Base-by-base conservation (phyloP, 2,113 vertebrate genomes). In the Macrotis lagotis region DNA sequence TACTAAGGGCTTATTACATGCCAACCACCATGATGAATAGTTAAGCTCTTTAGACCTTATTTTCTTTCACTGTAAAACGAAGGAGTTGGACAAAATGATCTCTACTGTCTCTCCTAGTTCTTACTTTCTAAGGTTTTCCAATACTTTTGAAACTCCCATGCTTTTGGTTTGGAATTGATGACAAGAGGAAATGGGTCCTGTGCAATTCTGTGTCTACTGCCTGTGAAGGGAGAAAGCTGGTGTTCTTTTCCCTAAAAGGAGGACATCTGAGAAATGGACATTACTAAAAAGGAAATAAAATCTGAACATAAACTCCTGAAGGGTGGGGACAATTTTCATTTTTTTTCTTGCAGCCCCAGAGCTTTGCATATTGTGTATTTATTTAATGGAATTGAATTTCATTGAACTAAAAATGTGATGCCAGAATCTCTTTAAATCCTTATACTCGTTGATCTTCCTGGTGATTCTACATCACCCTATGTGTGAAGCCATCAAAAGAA, bases 21-120 rank as follows among this genome's bases (percentile, higher is more conserved):
- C n/a, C n/a, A 44, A n/a, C 6, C n/a, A 83, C n/a, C n/a, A 44
- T 83, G n/a, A 16, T 83, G 44, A 83, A 83, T 83, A 83, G 5
- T 83, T 49, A 10, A 0, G 25, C 48, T 49, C n/a, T 3, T 16
- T 1, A 25, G 25, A 50, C 47, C 48, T 90, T 8, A 10, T 0
- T 3, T 0, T 49, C 14, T 91, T 92, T 4, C 25, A 14, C 3
- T 44, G 90, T 22, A 26, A 49, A 92, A 14, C 0, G 5, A 2
- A 8, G 0, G 0, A 37, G 0, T 7, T 31, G 26, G 19, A 12
- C 92, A 28, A 0, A 0, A 10, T 24, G 8, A 44, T 7, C 26
- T 90, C 12, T 10, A n/a, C 93, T 24, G 0, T 12, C 25, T 2
- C 48, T 0, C 50, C 90, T 93, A 28, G 47, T 66, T 50, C 50